Evolutionary conservation across 1,140 invertebrate genomes (phyloP), one percentile per base, ranked within the genome.

Genomic region (Notospermus geniculatus): DNA sequence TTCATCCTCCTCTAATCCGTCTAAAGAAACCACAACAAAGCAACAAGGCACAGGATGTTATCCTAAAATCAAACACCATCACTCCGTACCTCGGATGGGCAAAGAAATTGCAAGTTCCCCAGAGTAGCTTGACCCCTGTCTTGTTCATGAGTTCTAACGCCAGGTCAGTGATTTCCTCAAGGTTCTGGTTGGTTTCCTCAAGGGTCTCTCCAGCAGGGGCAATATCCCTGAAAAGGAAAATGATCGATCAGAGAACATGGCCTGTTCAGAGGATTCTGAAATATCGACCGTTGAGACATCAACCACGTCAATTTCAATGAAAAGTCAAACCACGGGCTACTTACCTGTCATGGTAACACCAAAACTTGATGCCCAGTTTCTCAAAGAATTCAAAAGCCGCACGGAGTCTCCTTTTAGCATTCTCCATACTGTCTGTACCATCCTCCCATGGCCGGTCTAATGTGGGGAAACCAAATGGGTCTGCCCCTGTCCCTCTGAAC

Each of bases 311-410:
- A 22, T 22, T 19, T 25, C 17, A 59, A n/a, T 11, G 17, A 59
- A 28, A 28, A n/a, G 13, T 15, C 45, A 43, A 32, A 43, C 39
- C n/a, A 15, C 13, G 9, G 22, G n/a, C n/a, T 25, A n/a, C 43
- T 52, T 60, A 80, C 79, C 84, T 81, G 70, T 87, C 87, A 71
- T 84, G 87, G 46, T 85, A 87, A 0, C 84, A 86, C 85, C 85
- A 88, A 72, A 86, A 86, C 70, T 86, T 87, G 1, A 87, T 69
- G 61, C 84, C 84, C 30, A 88, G 80, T 75, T 88, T 88, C 2
- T 68, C 68, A 71, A 86, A 87, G 59, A 88, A 84, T 57, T 88
- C 87, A 75, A 87, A 88, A 2, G 82, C 83, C 0, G 86, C 86
- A 63, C 84, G 79, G n/a, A 88, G 70, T 55, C 84, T 80, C 7